phyloP scores from a whole-genome alignment of 1,140 invertebrate genomes.

The Solenopsis invicta region DNA sequence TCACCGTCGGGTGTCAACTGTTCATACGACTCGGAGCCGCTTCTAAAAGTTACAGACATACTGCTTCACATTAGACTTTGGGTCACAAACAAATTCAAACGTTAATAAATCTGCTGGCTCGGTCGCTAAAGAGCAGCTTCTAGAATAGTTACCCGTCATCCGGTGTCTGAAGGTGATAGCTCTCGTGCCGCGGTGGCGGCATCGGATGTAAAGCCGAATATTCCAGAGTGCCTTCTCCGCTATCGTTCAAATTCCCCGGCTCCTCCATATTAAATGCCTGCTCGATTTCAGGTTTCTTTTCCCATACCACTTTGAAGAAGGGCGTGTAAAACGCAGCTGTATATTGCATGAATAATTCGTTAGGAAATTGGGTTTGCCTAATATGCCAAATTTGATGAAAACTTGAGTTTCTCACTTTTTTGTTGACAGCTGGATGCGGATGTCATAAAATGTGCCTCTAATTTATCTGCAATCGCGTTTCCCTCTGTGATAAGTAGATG shows the following conservation, averaged over 20 bases:
- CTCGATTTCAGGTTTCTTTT: slow-evolving; percentile 97
- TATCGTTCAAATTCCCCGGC: slow-evolving; percentile 89
- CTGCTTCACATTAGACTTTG: slow-evolving; percentile 86
- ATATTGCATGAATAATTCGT: slow-evolving; percentile 67
- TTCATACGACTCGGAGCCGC: slow-evolving; percentile 95
- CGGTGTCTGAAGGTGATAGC: slow-evolving; percentile 89
- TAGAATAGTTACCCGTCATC: slow-evolving; percentile 89
- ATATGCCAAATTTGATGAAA: slow-evolving; percentile 28
- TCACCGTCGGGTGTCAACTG: slow-evolving; percentile 90
- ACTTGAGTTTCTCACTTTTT: slow-evolving; percentile 90
- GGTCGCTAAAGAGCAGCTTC: slow-evolving; percentile 20
- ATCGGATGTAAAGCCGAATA: slow-evolving; percentile 89
- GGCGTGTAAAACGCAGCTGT: slow-evolving; percentile 97
- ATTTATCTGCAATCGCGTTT: slow-evolving; percentile 95
- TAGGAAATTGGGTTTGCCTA: slow-evolving; percentile 33
- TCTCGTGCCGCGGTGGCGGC: slow-evolving; percentile 91
- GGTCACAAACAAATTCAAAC: slow-evolving; percentile 37
- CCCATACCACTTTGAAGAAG: slow-evolving; percentile 98
- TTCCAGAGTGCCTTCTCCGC: slow-evolving; percentile 91
- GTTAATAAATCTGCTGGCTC: not conserved
- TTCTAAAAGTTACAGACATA: slow-evolving; percentile 88
- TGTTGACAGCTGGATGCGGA: slow-evolving; percentile 93
- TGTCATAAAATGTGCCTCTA: slow-evolving; percentile 97
- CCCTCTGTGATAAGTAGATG: slow-evolving; percentile 97
- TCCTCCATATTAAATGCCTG: slow-evolving; percentile 97